phyloP scores from a whole-genome alignment of 2,113 vertebrate genomes.

The Myanophis thanlyinensis region DNA sequence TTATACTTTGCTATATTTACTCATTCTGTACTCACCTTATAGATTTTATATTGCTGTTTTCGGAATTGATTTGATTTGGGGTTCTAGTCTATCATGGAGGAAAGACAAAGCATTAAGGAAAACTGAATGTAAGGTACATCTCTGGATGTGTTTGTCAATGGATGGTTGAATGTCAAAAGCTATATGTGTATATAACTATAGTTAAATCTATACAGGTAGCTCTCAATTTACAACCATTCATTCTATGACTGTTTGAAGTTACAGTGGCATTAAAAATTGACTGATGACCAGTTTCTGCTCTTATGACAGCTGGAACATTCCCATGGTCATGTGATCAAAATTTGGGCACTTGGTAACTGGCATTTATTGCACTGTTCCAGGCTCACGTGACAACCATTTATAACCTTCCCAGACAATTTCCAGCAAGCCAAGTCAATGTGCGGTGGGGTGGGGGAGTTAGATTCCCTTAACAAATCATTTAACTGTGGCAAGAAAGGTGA shows the following conservation, averaged over 20 bases:
- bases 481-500: not conserved
- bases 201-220: not conserved
- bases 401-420: not conserved
- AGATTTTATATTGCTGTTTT: not conserved
- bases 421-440: not conserved
- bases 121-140: not conserved
- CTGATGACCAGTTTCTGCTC: not conserved
- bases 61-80: not conserved
- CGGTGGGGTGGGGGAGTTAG: not conserved
- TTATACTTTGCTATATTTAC: not conserved
- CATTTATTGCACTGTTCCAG: not conserved
- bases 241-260: not conserved
- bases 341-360: not conserved
- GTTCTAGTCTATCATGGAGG: not conserved
- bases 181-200: not conserved
- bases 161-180: not conserved
- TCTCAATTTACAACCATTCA: not conserved
- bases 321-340: not conserved
- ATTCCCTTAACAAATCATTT: not conserved
- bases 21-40: not conserved
- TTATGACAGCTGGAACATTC: not conserved
- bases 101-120: not conserved
- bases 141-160: not conserved
- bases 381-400: not conserved
- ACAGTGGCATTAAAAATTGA: not conserved